These are phyloP conservation scores for Pseudorectes ferrugineus DNA, from an alignment of 2,113 vertebrate genomes.

Conservation along the genomic window DNA sequence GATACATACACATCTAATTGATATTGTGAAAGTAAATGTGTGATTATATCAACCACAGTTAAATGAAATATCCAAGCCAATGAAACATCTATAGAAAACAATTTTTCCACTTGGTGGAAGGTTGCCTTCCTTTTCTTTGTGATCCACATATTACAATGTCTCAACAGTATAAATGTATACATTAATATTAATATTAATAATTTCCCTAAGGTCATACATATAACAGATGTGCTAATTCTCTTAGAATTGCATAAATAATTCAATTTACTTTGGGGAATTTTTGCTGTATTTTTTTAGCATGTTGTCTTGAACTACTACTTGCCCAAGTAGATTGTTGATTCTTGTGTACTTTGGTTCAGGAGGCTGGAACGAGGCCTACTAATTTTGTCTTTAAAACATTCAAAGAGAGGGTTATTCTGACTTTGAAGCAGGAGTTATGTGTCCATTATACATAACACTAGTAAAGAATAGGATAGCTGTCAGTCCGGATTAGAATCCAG, in stretches of 20 bases:
- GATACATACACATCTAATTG: background rate
- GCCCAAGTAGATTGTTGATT: background rate
- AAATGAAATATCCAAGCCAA: background rate
- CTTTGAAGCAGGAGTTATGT: background rate
- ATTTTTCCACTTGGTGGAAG: background rate
- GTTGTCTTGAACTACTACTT: background rate
- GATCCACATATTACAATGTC: background rate
- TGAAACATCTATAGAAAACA: background rate
- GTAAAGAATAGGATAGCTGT: conserved; percentile 6
- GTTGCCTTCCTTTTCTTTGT: background rate
- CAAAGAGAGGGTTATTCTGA: background rate
- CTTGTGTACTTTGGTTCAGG: background rate
- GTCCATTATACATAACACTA: background rate
- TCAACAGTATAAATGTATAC: background rate
- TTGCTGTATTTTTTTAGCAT: background rate
- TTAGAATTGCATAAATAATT: background rate
- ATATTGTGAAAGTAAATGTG: background rate
- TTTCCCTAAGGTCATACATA: background rate
- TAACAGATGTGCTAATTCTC: background rate
- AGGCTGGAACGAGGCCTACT: background rate
- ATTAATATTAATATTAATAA: background rate
- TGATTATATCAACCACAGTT: background rate
- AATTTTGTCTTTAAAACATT: background rate
- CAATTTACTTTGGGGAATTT: background rate
- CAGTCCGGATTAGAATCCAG: background rate